phyloP scores from a whole-genome alignment of 2,113 vertebrate species.

The Halichoeres trimaculatus region DNA sequence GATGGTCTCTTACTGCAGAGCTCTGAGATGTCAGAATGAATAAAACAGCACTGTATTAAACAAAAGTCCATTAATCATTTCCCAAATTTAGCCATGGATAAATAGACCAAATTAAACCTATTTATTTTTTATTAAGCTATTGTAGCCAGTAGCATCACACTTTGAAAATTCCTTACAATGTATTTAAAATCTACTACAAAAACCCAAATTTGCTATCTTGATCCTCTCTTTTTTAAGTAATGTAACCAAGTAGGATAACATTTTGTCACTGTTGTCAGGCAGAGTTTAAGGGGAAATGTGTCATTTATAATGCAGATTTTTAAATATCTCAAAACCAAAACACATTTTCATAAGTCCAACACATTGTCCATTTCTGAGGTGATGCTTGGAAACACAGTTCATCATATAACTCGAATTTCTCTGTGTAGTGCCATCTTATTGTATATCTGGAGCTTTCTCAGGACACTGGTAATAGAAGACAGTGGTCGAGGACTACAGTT shows the following conservation, averaged over 20 bases:
- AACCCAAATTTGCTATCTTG: neutral
- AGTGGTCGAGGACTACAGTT: constrained; percentile 33
- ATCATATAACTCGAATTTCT: neutral
- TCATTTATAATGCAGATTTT: neutral
- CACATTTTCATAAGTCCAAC: neutral
- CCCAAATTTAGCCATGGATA: too few relatives aligned
- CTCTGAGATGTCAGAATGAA: too few relatives aligned
- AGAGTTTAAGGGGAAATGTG: neutral
- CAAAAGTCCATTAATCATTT: too few relatives aligned
- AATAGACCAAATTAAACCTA: too few relatives aligned
- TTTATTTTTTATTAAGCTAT: too few relatives aligned
- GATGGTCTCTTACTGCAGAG: too few relatives aligned
- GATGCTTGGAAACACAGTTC: neutral
- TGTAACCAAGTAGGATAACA: neutral
- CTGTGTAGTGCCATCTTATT: neutral
- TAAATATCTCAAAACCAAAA: neutral
- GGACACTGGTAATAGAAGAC: constrained; percentile 36
- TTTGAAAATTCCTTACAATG: too few relatives aligned
- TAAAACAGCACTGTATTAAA: too few relatives aligned
- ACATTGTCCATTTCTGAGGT: neutral
- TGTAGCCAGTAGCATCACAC: too few relatives aligned
- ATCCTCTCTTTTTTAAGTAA: neutral
- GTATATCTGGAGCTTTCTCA: constrained; percentile 4
- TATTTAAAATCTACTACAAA: too few relatives aligned
- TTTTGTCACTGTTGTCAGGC: neutral